Evolutionary conservation across 2,113 vertebrate species (phyloP).

Genomic region (Accipiter cooperii): DNA sequence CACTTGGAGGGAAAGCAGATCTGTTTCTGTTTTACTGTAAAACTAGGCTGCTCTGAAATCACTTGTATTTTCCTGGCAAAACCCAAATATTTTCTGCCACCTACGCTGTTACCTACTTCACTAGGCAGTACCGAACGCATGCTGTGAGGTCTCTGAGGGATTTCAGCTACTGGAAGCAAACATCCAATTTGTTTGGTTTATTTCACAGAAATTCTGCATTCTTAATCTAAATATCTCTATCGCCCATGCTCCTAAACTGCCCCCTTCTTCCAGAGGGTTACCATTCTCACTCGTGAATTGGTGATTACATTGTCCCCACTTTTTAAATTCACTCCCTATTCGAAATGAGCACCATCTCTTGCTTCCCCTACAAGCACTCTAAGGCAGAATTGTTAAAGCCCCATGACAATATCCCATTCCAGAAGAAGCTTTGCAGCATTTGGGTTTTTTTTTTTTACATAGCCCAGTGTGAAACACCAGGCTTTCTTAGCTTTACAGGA

Average conservation of each 20-base stretch:
- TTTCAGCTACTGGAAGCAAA: background rate
- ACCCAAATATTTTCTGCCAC: background rate
- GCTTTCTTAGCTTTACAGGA: background rate
- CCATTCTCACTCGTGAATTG: background rate
- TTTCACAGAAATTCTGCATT: background rate
- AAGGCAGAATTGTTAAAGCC: background rate
- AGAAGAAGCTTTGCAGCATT: background rate
- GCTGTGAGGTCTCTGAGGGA: background rate
- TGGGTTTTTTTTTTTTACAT: background rate
- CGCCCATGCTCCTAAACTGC: fast-evolving
- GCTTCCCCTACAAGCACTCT: background rate
- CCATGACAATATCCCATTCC: background rate
- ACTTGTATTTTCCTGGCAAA: background rate
- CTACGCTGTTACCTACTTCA: background rate
- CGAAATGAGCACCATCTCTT: background rate
- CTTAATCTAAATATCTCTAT: background rate
- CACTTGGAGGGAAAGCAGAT: background rate
- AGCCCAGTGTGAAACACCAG: background rate
- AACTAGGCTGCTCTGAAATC: background rate
- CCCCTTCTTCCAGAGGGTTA: background rate
- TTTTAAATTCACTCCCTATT: background rate
- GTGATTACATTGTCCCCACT: background rate
- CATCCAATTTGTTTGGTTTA: background rate
- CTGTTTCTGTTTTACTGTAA: background rate
- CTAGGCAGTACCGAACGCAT: background rate